Base-by-base conservation (phyloP, 2,113 vertebrate genomes). In the Mellivora capensis region DNA sequence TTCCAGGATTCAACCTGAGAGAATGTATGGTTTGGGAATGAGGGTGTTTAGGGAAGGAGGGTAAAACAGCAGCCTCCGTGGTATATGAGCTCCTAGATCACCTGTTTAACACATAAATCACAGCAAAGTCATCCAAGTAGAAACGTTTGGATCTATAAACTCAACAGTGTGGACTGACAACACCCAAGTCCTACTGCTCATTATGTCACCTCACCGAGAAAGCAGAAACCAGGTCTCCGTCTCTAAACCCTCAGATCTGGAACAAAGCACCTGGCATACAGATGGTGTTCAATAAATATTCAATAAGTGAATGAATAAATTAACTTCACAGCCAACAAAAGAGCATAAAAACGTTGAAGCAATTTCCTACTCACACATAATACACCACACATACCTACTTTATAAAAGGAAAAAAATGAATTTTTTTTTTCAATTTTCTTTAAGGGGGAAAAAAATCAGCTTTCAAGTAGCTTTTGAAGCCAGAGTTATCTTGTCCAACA, bases 381-480 rank as follows among this genome's bases (percentile, higher is more conserved):
- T 59, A 67, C 11, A 87, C 37, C 34, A 94, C 18, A 89, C 21
- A 37, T 7, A 84, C 29, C 31, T 64, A 82, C 37, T 81, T 80
- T 17, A 85, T 39, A 72, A 80, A 92, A 47, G 12, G 9, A 25
- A 42, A 44, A 61, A 52, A 54, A 7, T 3, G 29, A 86, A 18
- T 31, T 80, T 52, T 84, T 87, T 85, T 85, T 69, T 85, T 69
- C 37, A 39, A n/a, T 64, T 82, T 91, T 81, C 37, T 88, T 90
- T 71, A 64, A 93, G 34, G 8, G 37, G 1, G 29, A 44, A 82
- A 54, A n/a, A 37, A 61, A 37, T 54, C 27, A 91, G 17, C 29
- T 93, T 89, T 93, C 79, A 93, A 96, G 47, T 21, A 83, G 31
- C 1, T 87, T 93, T 59, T 95, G 54, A 97, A 96, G 44, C 29